Evolutionary conservation across 1,140 invertebrate species (phyloP), one percentile per base, ranked within the genome.

Genomic region (Potamilus streckersoni): DNA sequence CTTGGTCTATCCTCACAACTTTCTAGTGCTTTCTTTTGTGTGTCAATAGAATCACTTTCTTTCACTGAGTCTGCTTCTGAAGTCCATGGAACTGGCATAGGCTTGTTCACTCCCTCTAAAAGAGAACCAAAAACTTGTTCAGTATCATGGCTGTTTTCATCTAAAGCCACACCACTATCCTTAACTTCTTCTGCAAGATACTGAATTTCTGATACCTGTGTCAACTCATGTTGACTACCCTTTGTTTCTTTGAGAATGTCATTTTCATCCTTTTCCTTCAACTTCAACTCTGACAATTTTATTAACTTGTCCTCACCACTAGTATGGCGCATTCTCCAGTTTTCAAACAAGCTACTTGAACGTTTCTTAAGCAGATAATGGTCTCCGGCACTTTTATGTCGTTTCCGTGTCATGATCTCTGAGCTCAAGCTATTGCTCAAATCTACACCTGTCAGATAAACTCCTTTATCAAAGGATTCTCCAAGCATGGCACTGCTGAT

Each of bases 321-420:
- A 2, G 74, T 64, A 70, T 82, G 82, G 0, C 81, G 77, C 56
- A 81, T 79, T 55, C 81, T 73, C 84, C 82, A 87, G 65, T 80
- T 83, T 23, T 78, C 77, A 62, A 84, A 85, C 23, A 86, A 62
- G 75, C 83, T 84, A 60, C 83, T 80, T 20, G 86, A 84, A 15
- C 85, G 74, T 15, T 74, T 70, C 74, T 86, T 87, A 2, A 71
- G 58, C 27, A 80, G 79, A 60, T 80, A 70, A 68, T 81, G 73
- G 58, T 84, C 85, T 3, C 84, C 86, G 15, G 85, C 88, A 86
- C 88, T 89, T 38, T 84, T 85, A 72, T 89, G 87, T 23, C 88
- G 75, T 79, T 83, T 84, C 17, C 89, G 70, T 38, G 72, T 81
- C 19, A 69, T 74, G 20, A 79, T 62, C 56, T 83, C 82, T 73